Evolutionary conservation across 2,888 invertebrate genomes (phyloP).

Genomic region (Drosophila flavopinicola): DNA sequence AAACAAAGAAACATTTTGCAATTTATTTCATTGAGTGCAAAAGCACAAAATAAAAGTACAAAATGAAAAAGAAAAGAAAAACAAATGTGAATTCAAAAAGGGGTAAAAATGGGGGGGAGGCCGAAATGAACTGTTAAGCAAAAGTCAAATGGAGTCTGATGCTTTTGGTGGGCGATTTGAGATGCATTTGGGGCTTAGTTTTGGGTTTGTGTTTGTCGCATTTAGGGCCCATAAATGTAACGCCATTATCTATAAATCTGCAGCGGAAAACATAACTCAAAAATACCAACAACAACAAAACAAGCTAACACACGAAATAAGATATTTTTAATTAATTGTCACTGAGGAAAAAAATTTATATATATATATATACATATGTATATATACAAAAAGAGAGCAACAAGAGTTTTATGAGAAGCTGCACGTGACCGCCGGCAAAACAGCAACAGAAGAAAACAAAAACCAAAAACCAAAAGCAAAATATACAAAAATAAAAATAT

Average conservation of each 20-base stretch:
- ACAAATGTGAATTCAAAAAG: not conserved
- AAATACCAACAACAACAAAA: slow-evolving; percentile 55
- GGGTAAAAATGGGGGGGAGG: not conserved
- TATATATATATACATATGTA: too few species aligned
- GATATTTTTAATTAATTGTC: slow-evolving; percentile 80
- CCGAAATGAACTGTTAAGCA: slow-evolving; percentile 9
- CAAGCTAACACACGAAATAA: slow-evolving; percentile 69
- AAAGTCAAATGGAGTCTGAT: slow-evolving; percentile 1
- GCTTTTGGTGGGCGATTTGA: slow-evolving; percentile 15
- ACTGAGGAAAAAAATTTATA: slow-evolving; percentile 33
- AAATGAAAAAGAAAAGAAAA: not conserved
- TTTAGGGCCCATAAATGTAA: slow-evolving; percentile 74
- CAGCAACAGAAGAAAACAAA: slow-evolving; percentile 28
- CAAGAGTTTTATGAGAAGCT: slow-evolving; percentile 59
- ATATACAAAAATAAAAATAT: slow-evolving; percentile 24
- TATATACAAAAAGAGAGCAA: slow-evolving; percentile 39
- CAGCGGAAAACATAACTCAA: slow-evolving; percentile 82
- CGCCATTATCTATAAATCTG: slow-evolving; percentile 75
- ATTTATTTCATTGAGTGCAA: slow-evolving; percentile 28
- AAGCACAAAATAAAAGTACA: slow-evolving; percentile 1
- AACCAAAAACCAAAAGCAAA: slow-evolving; percentile 12
- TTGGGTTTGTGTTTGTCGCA: slow-evolving; percentile 21
- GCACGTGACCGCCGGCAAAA: slow-evolving; percentile 67
- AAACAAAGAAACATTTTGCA: slow-evolving; percentile 54
- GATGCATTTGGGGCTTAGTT: slow-evolving; percentile 10